phyloP scores from a whole-genome alignment of 2,113 vertebrate species.

The Oryzias melastigma region DNA sequence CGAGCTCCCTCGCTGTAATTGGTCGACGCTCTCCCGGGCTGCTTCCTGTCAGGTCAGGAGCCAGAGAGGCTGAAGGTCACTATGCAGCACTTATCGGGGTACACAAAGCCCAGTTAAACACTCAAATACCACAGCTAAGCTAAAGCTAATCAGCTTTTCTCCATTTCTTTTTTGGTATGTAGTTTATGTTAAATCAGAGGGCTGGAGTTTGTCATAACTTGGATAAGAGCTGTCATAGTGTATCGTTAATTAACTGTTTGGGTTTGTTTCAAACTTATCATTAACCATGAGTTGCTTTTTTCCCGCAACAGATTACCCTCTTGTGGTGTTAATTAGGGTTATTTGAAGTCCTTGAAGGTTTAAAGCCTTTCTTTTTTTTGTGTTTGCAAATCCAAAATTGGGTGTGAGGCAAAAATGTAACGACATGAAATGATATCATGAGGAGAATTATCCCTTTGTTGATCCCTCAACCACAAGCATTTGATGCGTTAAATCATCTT shows the following conservation, averaged over 20 bases:
- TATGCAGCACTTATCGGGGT: conserved; percentile 42
- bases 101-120: conserved; percentile 47
- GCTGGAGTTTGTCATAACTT: conserved; percentile 64
- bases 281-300: conserved; percentile 25
- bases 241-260: conserved; percentile 58
- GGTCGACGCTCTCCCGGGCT: conserved; percentile 55
- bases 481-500: background rate
- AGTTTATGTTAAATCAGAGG: conserved; percentile 22
- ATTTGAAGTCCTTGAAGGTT: background rate
- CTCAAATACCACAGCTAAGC: conserved; percentile 35
- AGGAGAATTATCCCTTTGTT: background rate
- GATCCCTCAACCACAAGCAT: background rate
- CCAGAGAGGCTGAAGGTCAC: conserved; percentile 52
- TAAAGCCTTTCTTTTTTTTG: background rate
- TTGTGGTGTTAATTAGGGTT: background rate
- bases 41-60: conserved; percentile 70
- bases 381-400: background rate
- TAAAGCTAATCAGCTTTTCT: conserved; percentile 27
- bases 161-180: conserved; percentile 7
- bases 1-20: conserved; percentile 62
- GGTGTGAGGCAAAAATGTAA: background rate
- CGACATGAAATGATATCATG: background rate
- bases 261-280: conserved; percentile 39
- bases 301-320: conserved; percentile 18
- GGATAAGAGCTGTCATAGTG: conserved; percentile 57